Conservation (phyloP, 2,797 vertebrate species). For the Catostomus latipinnis region DNA sequence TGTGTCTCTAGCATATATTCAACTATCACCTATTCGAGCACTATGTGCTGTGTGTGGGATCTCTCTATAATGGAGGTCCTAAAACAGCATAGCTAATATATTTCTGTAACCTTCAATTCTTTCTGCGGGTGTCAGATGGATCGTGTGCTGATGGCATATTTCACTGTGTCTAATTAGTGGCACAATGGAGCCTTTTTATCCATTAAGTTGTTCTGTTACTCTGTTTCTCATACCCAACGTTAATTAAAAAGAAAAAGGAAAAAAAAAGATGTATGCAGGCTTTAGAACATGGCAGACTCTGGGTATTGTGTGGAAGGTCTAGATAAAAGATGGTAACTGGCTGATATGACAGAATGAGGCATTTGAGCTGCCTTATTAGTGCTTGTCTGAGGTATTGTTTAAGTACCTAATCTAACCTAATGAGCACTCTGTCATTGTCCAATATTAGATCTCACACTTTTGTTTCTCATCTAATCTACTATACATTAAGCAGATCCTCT, state of each 20-base stretch:
- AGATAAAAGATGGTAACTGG: slow-evolving; percentile 83
- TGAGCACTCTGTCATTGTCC: slow-evolving; percentile 77
- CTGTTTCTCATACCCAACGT: slow-evolving; percentile 77
- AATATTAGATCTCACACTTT: slow-evolving; percentile 74
- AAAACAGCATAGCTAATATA: slow-evolving; percentile 56
- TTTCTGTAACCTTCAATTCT: slow-evolving; percentile 59
- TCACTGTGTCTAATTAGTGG: slow-evolving; percentile 82
- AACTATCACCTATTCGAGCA: not conserved
- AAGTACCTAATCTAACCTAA: slow-evolving; percentile 81
- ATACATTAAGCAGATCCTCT: slow-evolving; percentile 68
- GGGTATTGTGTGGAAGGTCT: slow-evolving; percentile 83
- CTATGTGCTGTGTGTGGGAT: slow-evolving; percentile 53
- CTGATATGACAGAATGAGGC: slow-evolving; percentile 83
- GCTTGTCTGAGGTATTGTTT: slow-evolving; percentile 83
- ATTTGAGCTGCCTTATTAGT: slow-evolving; percentile 81
- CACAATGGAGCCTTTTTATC: slow-evolving; percentile 80
- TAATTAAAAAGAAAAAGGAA: slow-evolving; percentile 71
- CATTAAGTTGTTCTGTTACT: slow-evolving; percentile 79
- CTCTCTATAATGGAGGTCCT: slow-evolving; percentile 56
- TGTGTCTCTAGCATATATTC: slow-evolving; percentile 9
- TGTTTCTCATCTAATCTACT: slow-evolving; percentile 59
- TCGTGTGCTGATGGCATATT: slow-evolving; percentile 76
- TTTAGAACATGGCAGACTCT: slow-evolving; percentile 78
- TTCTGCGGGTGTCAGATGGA: slow-evolving; percentile 57
- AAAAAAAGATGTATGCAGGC: slow-evolving; percentile 79